Evolutionary conservation across 2,113 vertebrate genomes (phyloP), one percentile per base, ranked within the genome.

Genomic region (Polyodon spathula): DNA sequence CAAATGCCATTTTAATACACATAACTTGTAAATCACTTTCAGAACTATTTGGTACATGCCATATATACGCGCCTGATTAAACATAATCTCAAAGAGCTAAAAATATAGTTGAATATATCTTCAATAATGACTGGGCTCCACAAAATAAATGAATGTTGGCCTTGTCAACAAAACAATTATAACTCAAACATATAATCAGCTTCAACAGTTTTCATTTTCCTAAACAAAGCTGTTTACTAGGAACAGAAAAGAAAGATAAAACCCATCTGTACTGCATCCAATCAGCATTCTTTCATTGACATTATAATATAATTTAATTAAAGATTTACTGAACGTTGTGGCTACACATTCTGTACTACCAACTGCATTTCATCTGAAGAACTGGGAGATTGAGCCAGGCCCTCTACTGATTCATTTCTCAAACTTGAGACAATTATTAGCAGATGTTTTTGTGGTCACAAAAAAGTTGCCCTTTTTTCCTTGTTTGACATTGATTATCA

Each of bases 171-270:
- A 14, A 40, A 50, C 39, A 57, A 61, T 57, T 39, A 58, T 11
- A 43, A 61, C 44, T 42, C 54, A 17, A 42, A n/a, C 8, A 17
- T 37, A 41, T 6, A 46, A 59, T 59, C 40, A 54, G 43, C 8
- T 43, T 37, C 27, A 27, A 27, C 27, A 27, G 27, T 27, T 27
- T 27, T 27, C 37, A 37, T 7, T 5, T 54, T 27, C 17, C 60
- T 17, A 50, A 54, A 15, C 63, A 39, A 62, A 62, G 52, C 17
- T 55, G 37, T 63, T 57, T 39, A 63, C 8, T 16, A 57, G 54
- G 15, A 42, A 8, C 42, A 8, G 6, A 55, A 55, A 55, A 55
- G 14, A 16, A 3, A 16, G 42, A 39, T 9, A 43, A 59, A 54
- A 37, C 0, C 27, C 39, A 59, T 53, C 56, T 53, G 46, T 46